Percentiles rank a stretch among this genome's conserved stretches.
These are phyloP conservation scores for Melitaea athalia DNA, from an alignment of 2,888 invertebrate species.

Conservation along the genomic window DNA sequence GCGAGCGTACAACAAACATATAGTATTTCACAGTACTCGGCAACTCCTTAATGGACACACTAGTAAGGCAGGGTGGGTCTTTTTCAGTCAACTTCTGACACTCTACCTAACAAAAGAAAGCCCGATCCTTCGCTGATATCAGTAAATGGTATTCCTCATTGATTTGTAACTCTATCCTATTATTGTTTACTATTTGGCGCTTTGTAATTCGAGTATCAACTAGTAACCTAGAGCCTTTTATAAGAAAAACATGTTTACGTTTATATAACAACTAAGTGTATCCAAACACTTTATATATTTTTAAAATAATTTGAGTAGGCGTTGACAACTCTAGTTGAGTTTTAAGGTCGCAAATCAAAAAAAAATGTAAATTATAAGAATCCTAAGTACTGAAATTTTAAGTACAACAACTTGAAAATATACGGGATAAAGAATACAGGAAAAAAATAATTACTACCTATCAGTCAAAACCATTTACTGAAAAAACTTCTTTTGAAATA, in stretches of 20 bases:
- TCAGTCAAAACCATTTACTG: constrained; percentile 25
- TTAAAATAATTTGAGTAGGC: no score
- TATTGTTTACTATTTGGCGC: constrained; percentile 19
- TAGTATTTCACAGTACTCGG: constrained; percentile 71
- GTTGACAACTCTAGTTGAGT: neutral
- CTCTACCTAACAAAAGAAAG: constrained; percentile 54
- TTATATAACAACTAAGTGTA: no score
- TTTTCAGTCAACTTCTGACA: constrained; percentile 60
- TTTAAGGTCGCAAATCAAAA: no score
- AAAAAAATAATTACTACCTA: constrained; percentile 27
- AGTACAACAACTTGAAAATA: neutral
- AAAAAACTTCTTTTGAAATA: constrained; percentile 35
- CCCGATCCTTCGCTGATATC: constrained; percentile 28
- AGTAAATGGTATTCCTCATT: constrained; percentile 35
- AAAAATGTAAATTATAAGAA: neutral
- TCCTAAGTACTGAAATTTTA: neutral
- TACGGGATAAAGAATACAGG: neutral
- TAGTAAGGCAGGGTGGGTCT: constrained; percentile 61
- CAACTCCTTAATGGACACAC: constrained; percentile 71
- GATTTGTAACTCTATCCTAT: constrained; percentile 36
- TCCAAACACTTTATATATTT: neutral
- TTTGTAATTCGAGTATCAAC: constrained; percentile 14
- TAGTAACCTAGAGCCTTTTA: constrained; percentile 5
- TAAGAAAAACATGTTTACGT: neutral
- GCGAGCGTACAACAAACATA: constrained; percentile 70